phyloP scores from a whole-genome alignment of 2,797 vertebrate species.

The Poecile montanus region DNA sequence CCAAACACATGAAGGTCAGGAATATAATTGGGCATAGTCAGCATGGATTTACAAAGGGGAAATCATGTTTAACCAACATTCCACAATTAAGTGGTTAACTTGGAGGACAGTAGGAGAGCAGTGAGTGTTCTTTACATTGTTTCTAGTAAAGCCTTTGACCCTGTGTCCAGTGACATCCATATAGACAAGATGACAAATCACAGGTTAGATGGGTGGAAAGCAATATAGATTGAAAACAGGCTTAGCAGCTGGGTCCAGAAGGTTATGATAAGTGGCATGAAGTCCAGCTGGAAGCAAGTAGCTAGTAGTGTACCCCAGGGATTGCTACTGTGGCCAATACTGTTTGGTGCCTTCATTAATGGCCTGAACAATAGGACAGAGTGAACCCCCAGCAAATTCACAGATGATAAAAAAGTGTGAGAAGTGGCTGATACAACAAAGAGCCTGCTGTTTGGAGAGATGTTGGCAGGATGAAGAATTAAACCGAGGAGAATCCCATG shows the following conservation, averaged over 20 bases:
- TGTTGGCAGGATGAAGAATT: not conserved
- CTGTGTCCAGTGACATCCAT: not conserved
- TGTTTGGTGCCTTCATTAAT: not conserved
- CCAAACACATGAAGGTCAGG: not conserved
- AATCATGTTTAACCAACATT: not conserved
- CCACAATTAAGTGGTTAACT: not conserved
- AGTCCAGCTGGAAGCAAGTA: not conserved
- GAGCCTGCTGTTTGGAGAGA: not conserved
- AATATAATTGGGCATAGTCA: not conserved
- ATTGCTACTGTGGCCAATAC: not conserved
- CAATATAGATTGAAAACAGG: not conserved
- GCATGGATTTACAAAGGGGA: not conserved
- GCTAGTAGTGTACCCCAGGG: not conserved
- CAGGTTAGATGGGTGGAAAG: not conserved
- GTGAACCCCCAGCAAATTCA: not conserved
- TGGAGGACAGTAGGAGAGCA: not conserved
- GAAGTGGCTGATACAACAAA: not conserved
- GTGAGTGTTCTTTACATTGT: not conserved
- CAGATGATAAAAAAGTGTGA: not conserved
- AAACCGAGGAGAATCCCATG: not conserved
- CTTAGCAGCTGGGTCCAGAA: not conserved
- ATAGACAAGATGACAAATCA: not conserved
- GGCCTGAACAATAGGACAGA: not conserved
- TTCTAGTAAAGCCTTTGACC: not conserved
- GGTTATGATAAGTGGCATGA: not conserved